These are phyloP conservation scores for Iphiclides podalirius DNA, from an alignment of 2,888 invertebrate species.

Conservation along the genomic window DNA sequence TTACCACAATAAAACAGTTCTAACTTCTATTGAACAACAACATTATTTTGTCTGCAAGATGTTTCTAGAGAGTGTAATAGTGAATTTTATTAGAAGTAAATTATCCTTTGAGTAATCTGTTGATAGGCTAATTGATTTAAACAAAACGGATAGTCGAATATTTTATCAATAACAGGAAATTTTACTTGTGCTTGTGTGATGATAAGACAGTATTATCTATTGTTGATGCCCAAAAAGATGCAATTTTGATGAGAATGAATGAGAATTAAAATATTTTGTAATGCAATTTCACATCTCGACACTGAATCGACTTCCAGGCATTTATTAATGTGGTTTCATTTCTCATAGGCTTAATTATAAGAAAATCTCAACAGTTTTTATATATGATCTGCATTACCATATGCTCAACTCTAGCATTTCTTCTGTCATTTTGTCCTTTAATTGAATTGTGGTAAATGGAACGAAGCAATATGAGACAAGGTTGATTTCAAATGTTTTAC, in stretches of 20 bases:
- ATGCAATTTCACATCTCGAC: neutral
- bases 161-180: neutral
- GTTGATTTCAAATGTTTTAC: slow-evolving; percentile 31
- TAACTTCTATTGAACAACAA: slow-evolving; percentile 22
- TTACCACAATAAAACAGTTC: slow-evolving; percentile 28
- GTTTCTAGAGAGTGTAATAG: slow-evolving; percentile 23
- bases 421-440: slow-evolving; percentile 28
- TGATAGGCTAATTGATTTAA: slow-evolving; percentile 13
- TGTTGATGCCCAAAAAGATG: neutral
- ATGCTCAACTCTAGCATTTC: slow-evolving; percentile 34
- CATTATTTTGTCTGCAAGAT: slow-evolving; percentile 6
- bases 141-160: slow-evolving; percentile 5
- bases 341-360: slow-evolving; percentile 15
- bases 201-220: slow-evolving; percentile 12
- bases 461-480: slow-evolving; percentile 41
- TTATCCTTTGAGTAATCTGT: slow-evolving; percentile 12
- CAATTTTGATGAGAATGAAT: slow-evolving; percentile 9
- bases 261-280: slow-evolving; percentile 7
- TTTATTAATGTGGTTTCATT: slow-evolving; percentile 20
- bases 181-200: neutral
- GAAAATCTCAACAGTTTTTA: slow-evolving; percentile 21
- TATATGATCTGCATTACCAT: slow-evolving; percentile 27
- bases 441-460: slow-evolving; percentile 31
- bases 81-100: slow-evolving; percentile 19
- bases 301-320: slow-evolving; percentile 17